A percentile compares a stretch with the other conserved stretches of the same genome.
phyloP scores from a whole-genome alignment of 2,113 vertebrate genomes.

The Probosciger aterrimus region DNA sequence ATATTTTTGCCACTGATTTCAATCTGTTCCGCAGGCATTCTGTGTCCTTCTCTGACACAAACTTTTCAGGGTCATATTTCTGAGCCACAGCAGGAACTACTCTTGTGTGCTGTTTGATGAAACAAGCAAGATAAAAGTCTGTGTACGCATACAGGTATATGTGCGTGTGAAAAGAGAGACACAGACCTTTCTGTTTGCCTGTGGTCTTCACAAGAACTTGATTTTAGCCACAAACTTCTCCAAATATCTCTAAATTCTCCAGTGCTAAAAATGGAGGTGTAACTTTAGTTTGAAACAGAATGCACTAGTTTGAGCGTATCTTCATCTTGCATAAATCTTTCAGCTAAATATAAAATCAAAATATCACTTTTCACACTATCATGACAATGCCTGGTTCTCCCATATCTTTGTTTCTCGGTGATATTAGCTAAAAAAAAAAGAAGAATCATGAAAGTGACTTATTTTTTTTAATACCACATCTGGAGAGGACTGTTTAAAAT shows the following conservation, averaged over 20 bases:
- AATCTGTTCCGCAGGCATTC: not conserved
- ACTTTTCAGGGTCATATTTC: not conserved
- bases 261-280: not conserved
- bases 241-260: not conserved
- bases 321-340: not conserved
- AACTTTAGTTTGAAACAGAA: not conserved
- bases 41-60: not conserved
- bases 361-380: not conserved
- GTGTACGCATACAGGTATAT: rapidly evolving
- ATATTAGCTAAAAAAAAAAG: not conserved
- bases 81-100: not conserved
- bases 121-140: not conserved
- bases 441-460: not conserved
- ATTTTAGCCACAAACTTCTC: not conserved
- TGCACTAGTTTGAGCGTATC: not conserved
- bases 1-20: not conserved
- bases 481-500: not conserved
- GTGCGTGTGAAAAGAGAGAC: not conserved
- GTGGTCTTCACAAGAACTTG: not conserved
- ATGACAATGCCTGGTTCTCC: not conserved
- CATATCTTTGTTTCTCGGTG: not conserved
- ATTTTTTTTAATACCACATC: not conserved
- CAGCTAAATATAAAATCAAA: not conserved
- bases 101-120: not conserved
- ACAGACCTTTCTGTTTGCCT: not conserved